Evolutionary conservation across 2,888 invertebrate species (phyloP), one percentile per base, ranked within the genome.

Genomic region (Morpho helenor): DNA sequence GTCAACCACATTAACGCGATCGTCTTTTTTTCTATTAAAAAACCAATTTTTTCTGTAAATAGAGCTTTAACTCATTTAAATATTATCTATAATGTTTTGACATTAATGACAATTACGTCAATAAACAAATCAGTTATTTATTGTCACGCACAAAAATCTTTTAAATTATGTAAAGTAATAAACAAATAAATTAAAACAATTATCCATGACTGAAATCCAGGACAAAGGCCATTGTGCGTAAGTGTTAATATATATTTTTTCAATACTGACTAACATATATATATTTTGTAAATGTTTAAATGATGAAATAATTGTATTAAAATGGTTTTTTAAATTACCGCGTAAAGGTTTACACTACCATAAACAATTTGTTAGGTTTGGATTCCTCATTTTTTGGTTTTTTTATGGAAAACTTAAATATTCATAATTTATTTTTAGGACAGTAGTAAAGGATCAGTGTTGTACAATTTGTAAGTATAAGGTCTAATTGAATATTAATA

Each of bases 301-400:
- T 31, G 31, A 31, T 31, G 31, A 31, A 31, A 31, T 31, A 31
- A 31, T 31, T 31, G 31, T 31, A 31, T 31, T 9, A n/a, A 7
- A 46, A 46, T 9, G 22, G n/a, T 7, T 46, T 49, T 49, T n/a
- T 10, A 49, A 49, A 49, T 10, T 49, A 3, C 49, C 49, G 49
- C 49, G 39, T 40, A 10, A 9, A 49, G 1, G n/a, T n/a, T 9
- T 10, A n/a, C 0, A n/a, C 1, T 10, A n/a, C 49, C 49, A 49
- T 41, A 49, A 41, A 41, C 49, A 31, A 31, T 31, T 31, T 31
- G 2, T 31, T 5, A 3, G 31, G 3, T 5, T 31, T 31, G 5
- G 31, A 5, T 31, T 31, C 31, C 4, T 31, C 2, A 1, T 31
- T 31, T 31, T 1, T 16, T 31, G 0, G 31, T 31, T 31, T 31